Conservation (phyloP, 2,113 vertebrate species). For the Addax nasomaculatus region DNA sequence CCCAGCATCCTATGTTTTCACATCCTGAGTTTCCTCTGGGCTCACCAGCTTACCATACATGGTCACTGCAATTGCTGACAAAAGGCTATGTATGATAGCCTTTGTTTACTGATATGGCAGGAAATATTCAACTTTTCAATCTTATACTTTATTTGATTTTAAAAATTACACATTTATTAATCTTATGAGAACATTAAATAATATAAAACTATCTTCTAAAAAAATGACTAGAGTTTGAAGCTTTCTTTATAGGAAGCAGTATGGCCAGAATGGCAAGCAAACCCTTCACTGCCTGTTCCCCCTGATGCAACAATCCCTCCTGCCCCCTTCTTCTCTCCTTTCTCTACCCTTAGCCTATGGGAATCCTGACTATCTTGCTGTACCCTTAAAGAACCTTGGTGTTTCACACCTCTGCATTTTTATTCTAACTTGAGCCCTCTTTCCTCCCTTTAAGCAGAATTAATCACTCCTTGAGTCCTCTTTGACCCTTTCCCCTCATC, state of each 20-base stretch:
- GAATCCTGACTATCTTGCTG: not conserved
- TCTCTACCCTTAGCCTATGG: not conserved
- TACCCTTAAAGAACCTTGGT: not conserved
- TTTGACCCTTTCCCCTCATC: not conserved
- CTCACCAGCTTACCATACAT: not conserved
- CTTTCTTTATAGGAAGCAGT: not conserved
- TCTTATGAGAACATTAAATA: not conserved
- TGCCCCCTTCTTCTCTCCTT: not conserved
- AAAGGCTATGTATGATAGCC: not conserved
- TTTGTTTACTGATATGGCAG: not conserved
- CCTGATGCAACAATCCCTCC: rapidly evolving
- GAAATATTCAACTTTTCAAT: not conserved
- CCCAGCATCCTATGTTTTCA: not conserved
- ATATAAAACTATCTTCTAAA: not conserved
- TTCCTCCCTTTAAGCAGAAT: not conserved
- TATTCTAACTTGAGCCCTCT: not conserved
- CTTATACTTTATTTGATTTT: not conserved
- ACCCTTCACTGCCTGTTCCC: not conserved
- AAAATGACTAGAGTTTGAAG: not conserved
- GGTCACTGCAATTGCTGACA: not conserved
- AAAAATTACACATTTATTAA: not conserved
- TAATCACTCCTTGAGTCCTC: not conserved
- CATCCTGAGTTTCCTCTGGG: not conserved
- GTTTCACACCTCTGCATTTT: not conserved
- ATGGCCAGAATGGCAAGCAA: not conserved